phyloP scores from a whole-genome alignment of 2,797 vertebrate species.

The Acanthopagrus latus region DNA sequence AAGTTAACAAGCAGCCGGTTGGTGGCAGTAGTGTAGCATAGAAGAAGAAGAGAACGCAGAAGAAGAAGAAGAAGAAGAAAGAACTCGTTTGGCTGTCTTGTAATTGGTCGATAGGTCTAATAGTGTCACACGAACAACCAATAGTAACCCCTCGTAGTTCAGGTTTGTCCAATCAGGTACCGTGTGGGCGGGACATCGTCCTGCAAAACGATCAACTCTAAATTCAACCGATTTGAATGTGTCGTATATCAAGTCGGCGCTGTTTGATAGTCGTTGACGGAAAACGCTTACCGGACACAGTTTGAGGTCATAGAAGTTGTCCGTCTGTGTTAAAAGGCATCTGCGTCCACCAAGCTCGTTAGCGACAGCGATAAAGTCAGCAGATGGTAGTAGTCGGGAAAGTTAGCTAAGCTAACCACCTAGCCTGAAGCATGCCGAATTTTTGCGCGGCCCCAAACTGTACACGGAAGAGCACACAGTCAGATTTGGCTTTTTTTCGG shows the following conservation, averaged over 20 bases:
- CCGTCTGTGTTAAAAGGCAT: not conserved
- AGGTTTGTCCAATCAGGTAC: slow-evolving; percentile 32
- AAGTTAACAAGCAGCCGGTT: not conserved
- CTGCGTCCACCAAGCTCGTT: too few species aligned
- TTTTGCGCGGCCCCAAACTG: slow-evolving; percentile 92
- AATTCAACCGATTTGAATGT: slow-evolving; percentile 38
- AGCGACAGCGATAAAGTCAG: not conserved
- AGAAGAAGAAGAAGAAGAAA: slow-evolving; percentile 42
- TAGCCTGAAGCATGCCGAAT: slow-evolving; percentile 87
- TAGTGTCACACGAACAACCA: not conserved
- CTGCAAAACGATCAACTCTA: not conserved
- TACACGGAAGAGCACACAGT: slow-evolving; percentile 90
- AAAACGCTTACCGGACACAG: not conserved
- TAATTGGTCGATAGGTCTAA: slow-evolving; percentile 9
- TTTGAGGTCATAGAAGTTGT: not conserved
- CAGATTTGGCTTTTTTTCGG: slow-evolving; percentile 89
- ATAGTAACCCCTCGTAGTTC: not conserved
- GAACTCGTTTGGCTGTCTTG: fast-evolving
- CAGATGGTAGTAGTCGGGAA: slow-evolving; percentile 19
- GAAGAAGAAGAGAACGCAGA: slow-evolving; percentile 40
- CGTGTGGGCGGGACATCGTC: slow-evolving; percentile 5
- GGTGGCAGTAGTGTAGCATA: slow-evolving; percentile 16
- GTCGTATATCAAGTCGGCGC: not conserved
- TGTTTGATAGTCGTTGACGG: not conserved
- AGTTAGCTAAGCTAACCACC: slow-evolving; percentile 61